Conservation (phyloP, 2,797 vertebrate species). For the Catharus ustulatus region DNA sequence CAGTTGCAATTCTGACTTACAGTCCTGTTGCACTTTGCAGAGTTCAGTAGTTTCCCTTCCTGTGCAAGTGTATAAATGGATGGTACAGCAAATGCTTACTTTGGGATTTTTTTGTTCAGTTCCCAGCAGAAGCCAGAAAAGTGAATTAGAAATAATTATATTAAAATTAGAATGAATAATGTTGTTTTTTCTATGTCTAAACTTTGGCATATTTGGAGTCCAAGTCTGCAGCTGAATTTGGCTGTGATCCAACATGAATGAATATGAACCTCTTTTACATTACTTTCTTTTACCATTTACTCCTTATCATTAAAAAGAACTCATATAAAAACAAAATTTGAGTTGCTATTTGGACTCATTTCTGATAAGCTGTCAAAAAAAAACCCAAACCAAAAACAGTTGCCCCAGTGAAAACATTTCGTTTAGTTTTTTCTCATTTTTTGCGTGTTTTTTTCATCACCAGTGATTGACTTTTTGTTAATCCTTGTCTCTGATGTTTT, state of each 20-base stretch:
- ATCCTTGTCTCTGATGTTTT: not conserved
- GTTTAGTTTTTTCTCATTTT: not conserved
- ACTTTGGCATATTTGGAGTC: not conserved
- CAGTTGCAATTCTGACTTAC: conserved; percentile 1
- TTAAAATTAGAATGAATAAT: conserved; percentile 24
- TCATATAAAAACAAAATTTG: not conserved
- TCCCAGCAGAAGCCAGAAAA: conserved; percentile 1
- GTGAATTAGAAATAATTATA: not conserved
- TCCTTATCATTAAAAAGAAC: not conserved
- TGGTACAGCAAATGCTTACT: not conserved
- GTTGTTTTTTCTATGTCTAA: not conserved
- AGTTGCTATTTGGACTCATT: not conserved
- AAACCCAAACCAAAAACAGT: too few relatives aligned
- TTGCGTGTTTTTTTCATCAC: not conserved
- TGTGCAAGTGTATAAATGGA: not conserved
- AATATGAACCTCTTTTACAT: not conserved
- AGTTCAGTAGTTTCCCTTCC: conserved; percentile 17
- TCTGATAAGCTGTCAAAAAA: not conserved
- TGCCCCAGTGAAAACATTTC: not conserved
- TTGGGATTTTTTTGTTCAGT: not conserved
- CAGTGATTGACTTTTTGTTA: not conserved
- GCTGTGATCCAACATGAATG: not conserved
- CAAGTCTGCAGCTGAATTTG: conserved; percentile 6
- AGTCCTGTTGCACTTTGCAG: not conserved
- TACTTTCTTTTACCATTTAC: not conserved